These are phyloP conservation scores for Oryzias melastigma DNA, from an alignment of 2,113 vertebrate species.

Conservation along the genomic window DNA sequence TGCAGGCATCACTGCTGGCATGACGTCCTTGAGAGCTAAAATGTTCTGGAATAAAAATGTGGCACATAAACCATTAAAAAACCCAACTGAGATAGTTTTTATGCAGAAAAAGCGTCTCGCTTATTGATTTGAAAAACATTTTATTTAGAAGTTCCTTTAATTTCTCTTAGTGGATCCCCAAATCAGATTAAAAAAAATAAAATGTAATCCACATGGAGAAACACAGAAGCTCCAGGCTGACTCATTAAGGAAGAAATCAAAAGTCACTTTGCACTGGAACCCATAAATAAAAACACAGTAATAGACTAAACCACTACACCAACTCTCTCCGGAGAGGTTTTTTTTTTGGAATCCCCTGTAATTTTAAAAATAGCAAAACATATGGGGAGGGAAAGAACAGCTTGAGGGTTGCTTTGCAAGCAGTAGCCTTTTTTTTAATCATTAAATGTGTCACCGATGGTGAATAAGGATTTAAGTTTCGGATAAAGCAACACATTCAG, in stretches of 20 bases:
- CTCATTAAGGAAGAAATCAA: constrained; percentile 45
- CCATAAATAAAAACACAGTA: constrained; percentile 52
- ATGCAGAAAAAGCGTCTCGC: constrained; percentile 19
- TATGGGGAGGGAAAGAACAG: constrained; percentile 11
- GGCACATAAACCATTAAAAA: constrained; percentile 33
- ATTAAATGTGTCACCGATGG: constrained; percentile 45
- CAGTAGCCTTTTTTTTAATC: constrained; percentile 18
- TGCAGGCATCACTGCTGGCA: constrained; percentile 30
- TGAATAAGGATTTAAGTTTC: constrained; percentile 21
- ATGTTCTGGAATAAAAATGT: constrained; percentile 14
- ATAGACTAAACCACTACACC: constrained; percentile 40
- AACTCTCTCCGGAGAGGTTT: constrained; percentile 30
- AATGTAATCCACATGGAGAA: constrained; percentile 9
- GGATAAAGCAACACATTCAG: constrained; percentile 52
- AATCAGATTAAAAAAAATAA: constrained; percentile 2
- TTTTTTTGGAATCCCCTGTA: constrained; percentile 33
- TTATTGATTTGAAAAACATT: constrained; percentile 18
- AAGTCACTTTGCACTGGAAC: constrained; percentile 36
- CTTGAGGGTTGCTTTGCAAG: constrained; percentile 13
- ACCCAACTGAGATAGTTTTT: constrained; percentile 5
- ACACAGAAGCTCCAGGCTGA: constrained; percentile 36
- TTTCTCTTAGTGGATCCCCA: constrained; percentile 13
- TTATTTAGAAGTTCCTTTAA: constrained; percentile 27
- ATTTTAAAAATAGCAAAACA: constrained; percentile 9
- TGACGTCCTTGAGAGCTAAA: constrained; percentile 31